Conservation (phyloP, 1,140 invertebrate species). For the Hydropsyche tenuis region DNA sequence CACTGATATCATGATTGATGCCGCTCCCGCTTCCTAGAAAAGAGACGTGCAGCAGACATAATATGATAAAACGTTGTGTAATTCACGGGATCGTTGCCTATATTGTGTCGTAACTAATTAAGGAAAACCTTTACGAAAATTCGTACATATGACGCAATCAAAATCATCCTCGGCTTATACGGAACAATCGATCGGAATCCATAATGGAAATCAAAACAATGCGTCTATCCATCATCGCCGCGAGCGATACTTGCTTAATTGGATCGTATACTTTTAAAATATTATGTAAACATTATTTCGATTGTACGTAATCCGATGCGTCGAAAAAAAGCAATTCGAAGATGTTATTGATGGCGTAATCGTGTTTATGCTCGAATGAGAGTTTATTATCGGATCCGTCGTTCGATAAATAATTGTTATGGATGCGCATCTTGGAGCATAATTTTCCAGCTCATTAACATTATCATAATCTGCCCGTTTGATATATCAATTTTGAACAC, state of each 20-base stretch:
- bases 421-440: no score
- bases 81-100: neutral
- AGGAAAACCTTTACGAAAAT: slow-evolving; percentile 6
- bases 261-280: neutral
- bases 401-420: no score
- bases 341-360: no score
- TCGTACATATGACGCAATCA: neutral
- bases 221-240: neutral
- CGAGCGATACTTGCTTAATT: neutral
- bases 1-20: neutral
- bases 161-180: neutral
- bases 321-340: no score
- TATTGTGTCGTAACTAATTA: slow-evolving; percentile 6
- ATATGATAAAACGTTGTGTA: no score
- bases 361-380: no score
- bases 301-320: no score
- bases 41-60: no score
- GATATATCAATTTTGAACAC: no score
- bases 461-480: no score
- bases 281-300: neutral
- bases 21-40: neutral
- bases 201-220: slow-evolving; percentile 11
- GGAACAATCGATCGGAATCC: slow-evolving; percentile 5
- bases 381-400: no score
- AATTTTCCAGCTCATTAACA: no score